A percentile compares a stretch with the other conserved stretches of the same genome.
Conservation (phyloP, 2,888 invertebrate genomes). For the Carabus problematicus region DNA sequence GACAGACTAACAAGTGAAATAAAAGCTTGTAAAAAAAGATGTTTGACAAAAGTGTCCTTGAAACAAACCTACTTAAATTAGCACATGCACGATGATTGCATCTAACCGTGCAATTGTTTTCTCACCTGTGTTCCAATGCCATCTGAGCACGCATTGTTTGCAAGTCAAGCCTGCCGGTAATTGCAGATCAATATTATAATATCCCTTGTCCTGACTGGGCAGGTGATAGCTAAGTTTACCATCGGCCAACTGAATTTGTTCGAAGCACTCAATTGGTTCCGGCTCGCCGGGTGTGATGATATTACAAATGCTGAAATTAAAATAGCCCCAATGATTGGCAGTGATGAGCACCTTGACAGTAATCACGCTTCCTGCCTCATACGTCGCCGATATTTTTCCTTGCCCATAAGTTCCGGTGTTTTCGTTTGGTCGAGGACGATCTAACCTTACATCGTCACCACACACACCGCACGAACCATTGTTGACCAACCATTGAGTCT, state of each 20-base stretch:
- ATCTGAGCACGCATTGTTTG: slow-evolving; percentile 55
- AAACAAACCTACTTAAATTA: no score
- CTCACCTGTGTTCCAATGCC: slow-evolving; percentile 55
- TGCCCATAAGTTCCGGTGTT: slow-evolving; percentile 59
- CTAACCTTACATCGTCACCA: slow-evolving; percentile 55
- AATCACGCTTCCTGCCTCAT: slow-evolving; percentile 52
- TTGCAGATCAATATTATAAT: slow-evolving; percentile 46
- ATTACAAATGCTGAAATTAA: slow-evolving; percentile 45
- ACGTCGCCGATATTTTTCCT: slow-evolving; percentile 57
- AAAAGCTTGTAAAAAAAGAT: no score
- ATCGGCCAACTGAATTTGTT: slow-evolving; percentile 46
- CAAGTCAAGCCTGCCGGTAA: slow-evolving; percentile 54
- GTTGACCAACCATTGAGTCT: slow-evolving; percentile 48
- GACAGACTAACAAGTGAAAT: no score
- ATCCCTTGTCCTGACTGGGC: slow-evolving; percentile 43
- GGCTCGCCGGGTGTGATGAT: slow-evolving; percentile 45
- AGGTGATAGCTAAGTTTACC: slow-evolving; percentile 48
- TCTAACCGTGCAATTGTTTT: slow-evolving; percentile 5
- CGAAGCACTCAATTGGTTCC: slow-evolving; percentile 52
- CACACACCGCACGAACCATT: slow-evolving; percentile 56
- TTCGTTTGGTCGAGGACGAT: slow-evolving; percentile 57
- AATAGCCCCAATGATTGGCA: slow-evolving; percentile 57
- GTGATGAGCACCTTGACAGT: slow-evolving; percentile 54
- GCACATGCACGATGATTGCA: no score
- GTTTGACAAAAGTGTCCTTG: no score